Evolutionary conservation across 2,797 vertebrate genomes (phyloP).

Genomic region (Propithecus perrieri): DNA sequence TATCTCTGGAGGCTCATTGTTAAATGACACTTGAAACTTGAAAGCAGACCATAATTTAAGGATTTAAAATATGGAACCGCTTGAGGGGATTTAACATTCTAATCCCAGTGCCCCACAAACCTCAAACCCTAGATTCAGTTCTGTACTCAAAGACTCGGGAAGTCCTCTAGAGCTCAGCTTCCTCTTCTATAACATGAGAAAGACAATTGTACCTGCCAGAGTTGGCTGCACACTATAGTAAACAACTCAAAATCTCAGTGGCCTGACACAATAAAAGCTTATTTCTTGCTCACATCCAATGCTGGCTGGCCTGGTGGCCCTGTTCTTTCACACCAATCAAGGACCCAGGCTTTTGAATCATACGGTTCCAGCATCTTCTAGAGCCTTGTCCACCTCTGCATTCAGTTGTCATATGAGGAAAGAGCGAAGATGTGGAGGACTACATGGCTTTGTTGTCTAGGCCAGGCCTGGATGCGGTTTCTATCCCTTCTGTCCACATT

Average conservation of each 20-base stretch:
- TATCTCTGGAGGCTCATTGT: neutral
- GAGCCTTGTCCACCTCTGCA: neutral
- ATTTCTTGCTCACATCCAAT: neutral
- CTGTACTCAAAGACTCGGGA: neutral
- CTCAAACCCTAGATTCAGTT: conserved; percentile 32
- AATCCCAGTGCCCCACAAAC: neutral
- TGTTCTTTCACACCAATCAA: neutral
- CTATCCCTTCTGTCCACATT: neutral
- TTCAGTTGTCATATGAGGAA: neutral
- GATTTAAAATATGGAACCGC: neutral
- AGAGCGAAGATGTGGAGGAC: neutral
- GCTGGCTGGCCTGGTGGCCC: neutral
- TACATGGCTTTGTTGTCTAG: neutral
- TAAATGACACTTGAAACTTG: neutral
- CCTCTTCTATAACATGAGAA: neutral
- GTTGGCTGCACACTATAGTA: neutral
- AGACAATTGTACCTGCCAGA: neutral
- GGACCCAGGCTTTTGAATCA: neutral
- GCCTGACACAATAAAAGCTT: neutral
- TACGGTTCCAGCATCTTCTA: neutral
- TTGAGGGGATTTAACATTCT: neutral
- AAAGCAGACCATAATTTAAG: neutral
- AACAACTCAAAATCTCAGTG: neutral
- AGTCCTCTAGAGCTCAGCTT: neutral
- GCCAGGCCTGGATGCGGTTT: neutral